Conservation (phyloP, 2,797 vertebrate species). For the Remorina albescens region DNA sequence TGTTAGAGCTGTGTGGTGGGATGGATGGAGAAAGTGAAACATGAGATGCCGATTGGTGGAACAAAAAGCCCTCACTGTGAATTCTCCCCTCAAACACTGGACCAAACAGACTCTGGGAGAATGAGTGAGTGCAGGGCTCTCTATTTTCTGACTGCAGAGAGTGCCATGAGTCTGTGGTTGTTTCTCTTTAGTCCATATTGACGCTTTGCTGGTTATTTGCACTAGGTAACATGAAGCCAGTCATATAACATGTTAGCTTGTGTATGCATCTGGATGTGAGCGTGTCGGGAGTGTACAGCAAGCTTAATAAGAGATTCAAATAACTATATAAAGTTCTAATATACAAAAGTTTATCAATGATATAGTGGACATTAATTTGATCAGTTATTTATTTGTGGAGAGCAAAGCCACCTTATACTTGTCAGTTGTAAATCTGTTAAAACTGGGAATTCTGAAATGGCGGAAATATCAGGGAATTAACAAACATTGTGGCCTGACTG, state of each 20-base stretch:
- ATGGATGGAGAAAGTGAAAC: slow-evolving; percentile 44
- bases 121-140: slow-evolving; percentile 60
- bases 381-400: slow-evolving; percentile 79
- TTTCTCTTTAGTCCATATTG: slow-evolving; percentile 68
- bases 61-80: slow-evolving; percentile 68
- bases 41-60: slow-evolving; percentile 42
- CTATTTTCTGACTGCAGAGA: slow-evolving; percentile 39
- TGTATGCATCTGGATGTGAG: slow-evolving; percentile 69
- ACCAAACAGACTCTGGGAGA: slow-evolving; percentile 76
- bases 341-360: slow-evolving; percentile 55
- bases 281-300: slow-evolving; percentile 37
- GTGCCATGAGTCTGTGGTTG: slow-evolving; percentile 51
- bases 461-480: slow-evolving; percentile 76
- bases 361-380: slow-evolving; percentile 67
- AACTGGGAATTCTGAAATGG: slow-evolving; percentile 64
- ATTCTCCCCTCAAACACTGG: slow-evolving; percentile 81
- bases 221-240: slow-evolving; percentile 79
- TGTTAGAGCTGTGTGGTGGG: slow-evolving; percentile 54
- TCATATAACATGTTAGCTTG: slow-evolving; percentile 69
- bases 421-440: slow-evolving; percentile 66
- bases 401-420: slow-evolving; percentile 53
- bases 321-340: slow-evolving; percentile 58
- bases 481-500: slow-evolving; percentile 59
- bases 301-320: slow-evolving; percentile 54
- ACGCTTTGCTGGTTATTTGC: slow-evolving; percentile 85